Evolutionary conservation across 2,888 invertebrate species (phyloP).

Genomic region (Eumacrocentrus americanus): DNA sequence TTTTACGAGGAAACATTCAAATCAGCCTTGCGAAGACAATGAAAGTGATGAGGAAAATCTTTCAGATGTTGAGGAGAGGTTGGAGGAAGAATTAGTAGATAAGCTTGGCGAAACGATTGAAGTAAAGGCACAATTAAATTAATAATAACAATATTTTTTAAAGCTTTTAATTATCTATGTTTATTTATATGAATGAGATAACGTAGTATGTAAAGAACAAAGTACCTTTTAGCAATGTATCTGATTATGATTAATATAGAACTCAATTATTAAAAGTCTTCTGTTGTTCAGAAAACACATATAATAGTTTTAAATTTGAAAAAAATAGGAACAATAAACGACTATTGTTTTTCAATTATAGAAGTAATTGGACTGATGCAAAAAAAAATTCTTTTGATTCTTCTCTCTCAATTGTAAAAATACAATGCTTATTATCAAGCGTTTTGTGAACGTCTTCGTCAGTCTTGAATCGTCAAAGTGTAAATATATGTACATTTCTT

Average conservation of each 20-base stretch:
- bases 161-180: background rate
- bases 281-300: too few relatives aligned
- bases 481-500: background rate
- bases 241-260: background rate
- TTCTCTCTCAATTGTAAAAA: slow-evolving; percentile 12
- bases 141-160: background rate
- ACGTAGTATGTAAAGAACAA: background rate
- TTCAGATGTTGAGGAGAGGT: background rate
- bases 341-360: background rate
- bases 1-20: slow-evolving; percentile 36
- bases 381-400: background rate
- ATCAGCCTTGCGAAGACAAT: slow-evolving; percentile 17
- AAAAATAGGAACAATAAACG: too few relatives aligned
- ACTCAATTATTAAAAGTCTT: background rate
- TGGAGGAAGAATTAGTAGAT: background rate
- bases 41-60: slow-evolving; percentile 3
- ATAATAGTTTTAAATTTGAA: too few relatives aligned
- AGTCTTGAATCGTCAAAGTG: slow-evolving; percentile 6
- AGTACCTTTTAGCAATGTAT: background rate
- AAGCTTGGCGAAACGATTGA: background rate
- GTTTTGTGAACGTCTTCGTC: too few relatives aligned
- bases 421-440: slow-evolving; percentile 9
- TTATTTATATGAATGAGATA: background rate
- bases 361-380: background rate
- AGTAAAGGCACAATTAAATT: background rate